Conservation (phyloP, 2,113 vertebrate genomes). For the Dermatemys mawii region DNA sequence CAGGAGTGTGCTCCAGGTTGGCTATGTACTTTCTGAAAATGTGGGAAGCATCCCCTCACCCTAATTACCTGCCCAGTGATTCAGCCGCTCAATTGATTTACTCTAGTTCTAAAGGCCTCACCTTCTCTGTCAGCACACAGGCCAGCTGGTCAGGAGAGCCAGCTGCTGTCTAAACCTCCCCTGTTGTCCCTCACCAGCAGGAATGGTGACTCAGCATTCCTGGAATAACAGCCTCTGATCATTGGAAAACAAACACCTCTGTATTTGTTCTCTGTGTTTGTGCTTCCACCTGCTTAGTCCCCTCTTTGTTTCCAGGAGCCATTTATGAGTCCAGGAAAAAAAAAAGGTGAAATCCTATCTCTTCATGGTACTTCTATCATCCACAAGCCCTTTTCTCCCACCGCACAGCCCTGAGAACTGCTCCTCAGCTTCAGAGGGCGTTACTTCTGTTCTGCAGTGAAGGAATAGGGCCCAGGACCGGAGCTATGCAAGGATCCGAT, state of each 20-base stretch:
- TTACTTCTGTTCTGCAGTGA: background rate
- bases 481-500: background rate
- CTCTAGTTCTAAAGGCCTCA: background rate
- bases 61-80: background rate
- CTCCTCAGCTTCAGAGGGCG: background rate
- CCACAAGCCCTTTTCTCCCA: background rate
- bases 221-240: background rate
- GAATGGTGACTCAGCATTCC: background rate
- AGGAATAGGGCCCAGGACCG: background rate
- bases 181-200: fast-evolving
- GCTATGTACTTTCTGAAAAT: background rate
- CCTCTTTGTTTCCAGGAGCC: background rate
- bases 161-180: background rate
- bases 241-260: background rate
- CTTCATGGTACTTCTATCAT: background rate
- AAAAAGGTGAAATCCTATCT: fast-evolving
- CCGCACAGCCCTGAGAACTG: background rate
- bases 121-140: background rate
- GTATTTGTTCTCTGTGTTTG: background rate
- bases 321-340: background rate
- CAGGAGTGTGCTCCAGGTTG: background rate
- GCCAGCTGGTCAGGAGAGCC: background rate
- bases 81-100: background rate
- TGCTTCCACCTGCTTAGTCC: background rate
- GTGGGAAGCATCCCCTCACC: fast-evolving